Evolutionary conservation across 2,113 vertebrate genomes (phyloP).

Genomic region (Prionailurus bengalensis): DNA sequence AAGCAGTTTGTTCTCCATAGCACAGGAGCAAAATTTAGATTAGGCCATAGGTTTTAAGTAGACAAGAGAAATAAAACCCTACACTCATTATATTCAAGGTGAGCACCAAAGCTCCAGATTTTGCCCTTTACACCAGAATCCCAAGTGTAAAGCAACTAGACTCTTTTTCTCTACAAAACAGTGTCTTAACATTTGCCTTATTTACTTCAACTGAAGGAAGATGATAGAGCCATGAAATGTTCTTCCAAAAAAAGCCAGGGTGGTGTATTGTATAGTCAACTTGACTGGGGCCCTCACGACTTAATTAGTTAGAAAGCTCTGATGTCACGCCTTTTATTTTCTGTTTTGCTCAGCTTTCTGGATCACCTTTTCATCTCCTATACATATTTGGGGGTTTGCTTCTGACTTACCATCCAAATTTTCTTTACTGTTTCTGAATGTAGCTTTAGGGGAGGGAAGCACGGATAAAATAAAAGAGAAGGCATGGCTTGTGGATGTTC

Average conservation of each 20-base stretch:
- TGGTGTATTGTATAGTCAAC: background rate
- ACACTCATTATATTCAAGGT: background rate
- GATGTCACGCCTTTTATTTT: background rate
- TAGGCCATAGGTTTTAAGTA: background rate
- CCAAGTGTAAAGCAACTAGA: background rate
- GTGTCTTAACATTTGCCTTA: background rate
- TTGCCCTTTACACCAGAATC: conserved; percentile 14
- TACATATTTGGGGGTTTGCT: background rate
- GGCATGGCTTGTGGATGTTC: background rate
- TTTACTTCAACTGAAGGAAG: conserved; percentile 41
- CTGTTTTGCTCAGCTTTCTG: conserved; percentile 24
- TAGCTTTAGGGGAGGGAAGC: background rate
- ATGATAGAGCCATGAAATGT: background rate
- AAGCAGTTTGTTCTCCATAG: conserved; percentile 1
- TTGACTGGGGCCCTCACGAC: background rate
- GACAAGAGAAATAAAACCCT: conserved; percentile 23
- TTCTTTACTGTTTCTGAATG: conserved; percentile 8
- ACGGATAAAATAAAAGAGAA: background rate
- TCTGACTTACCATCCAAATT: background rate
- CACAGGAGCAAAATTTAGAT: conserved; percentile 36
- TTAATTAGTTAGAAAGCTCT: background rate
- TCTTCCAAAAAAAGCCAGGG: background rate
- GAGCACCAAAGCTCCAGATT: background rate
- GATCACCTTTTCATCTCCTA: conserved; percentile 21
- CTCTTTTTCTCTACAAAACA: background rate